These are phyloP conservation scores for Chorisops tibialis DNA, from an alignment of 2,888 invertebrate species.

Conservation along the genomic window DNA sequence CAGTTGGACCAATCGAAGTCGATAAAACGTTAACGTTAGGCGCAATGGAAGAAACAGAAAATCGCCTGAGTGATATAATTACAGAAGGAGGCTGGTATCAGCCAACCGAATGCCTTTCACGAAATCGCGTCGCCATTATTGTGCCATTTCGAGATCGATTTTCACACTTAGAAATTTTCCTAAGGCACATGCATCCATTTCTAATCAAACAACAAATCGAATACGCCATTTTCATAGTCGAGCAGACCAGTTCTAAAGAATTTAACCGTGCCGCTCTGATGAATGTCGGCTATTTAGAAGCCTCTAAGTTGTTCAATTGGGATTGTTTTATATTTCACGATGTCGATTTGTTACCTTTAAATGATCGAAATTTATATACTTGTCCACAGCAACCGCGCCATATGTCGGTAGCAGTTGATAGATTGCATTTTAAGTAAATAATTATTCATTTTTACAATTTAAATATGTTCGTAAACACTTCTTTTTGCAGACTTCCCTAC, in stretches of 20 bases:
- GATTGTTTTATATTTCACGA: constrained; percentile 96
- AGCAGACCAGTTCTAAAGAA: constrained; percentile 65
- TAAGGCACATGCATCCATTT: constrained; percentile 91
- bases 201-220: constrained; percentile 88
- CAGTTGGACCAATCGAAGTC: constrained; percentile 67
- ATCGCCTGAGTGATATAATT: constrained; percentile 62
- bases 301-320: constrained; percentile 68
- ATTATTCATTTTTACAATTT: background rate
- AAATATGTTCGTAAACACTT: constrained; percentile 8
- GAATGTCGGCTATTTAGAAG: constrained; percentile 94
- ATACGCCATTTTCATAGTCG: constrained; percentile 90
- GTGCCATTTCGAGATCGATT: constrained; percentile 87
- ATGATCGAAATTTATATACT: constrained; percentile 86
- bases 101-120: constrained; percentile 66
- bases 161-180: constrained; percentile 79
- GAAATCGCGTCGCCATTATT: constrained; percentile 84
- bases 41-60: constrained; percentile 66
- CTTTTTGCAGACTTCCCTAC: constrained; percentile 76
- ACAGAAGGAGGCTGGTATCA: constrained; percentile 79
- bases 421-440: constrained; percentile 69
- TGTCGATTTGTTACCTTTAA: constrained; percentile 89
- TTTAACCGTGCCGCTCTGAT: constrained; percentile 95
- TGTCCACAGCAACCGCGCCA: constrained; percentile 90
- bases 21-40: constrained; percentile 58
- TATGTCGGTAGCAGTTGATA: constrained; percentile 89